Evolutionary conservation across 1,140 invertebrate species (phyloP).

Genomic region (Drosophila funebris): DNA sequence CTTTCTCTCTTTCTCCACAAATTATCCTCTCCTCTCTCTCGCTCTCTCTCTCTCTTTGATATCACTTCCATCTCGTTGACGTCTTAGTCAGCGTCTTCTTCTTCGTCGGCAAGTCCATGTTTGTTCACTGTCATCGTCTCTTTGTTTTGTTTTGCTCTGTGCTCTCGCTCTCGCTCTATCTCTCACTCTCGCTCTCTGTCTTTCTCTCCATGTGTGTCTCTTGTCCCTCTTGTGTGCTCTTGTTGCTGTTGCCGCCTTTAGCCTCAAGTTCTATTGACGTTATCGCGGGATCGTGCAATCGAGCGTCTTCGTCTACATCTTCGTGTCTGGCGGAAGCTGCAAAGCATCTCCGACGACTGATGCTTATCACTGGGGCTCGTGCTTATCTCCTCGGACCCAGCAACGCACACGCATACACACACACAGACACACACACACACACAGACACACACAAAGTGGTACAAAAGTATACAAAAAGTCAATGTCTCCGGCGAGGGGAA

Average conservation of each 20-base stretch:
- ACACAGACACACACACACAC: conserved; percentile 9
- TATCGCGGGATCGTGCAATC: conserved; percentile 30
- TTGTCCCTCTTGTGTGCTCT: neutral
- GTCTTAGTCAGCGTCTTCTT: conserved; percentile 5
- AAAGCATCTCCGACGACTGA: conserved; percentile 3
- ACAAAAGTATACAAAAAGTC: conserved; percentile 12
- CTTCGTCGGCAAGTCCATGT: conserved; percentile 12
- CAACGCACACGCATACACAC: neutral
- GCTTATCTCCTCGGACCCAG: conserved; percentile 36
- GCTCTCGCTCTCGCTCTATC: conserved; percentile 9
- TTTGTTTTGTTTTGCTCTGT: conserved; percentile 33
- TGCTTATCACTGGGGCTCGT: conserved; percentile 34
- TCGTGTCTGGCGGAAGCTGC: conserved; percentile 7
- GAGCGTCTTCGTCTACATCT: conserved; percentile 10
- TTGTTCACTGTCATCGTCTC: conserved; percentile 27
- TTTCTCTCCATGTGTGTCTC: neutral
- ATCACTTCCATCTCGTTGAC: neutral
- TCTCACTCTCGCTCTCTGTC: neutral
- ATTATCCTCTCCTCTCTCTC: neutral
- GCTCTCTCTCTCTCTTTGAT: neutral
- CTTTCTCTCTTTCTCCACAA: neutral
- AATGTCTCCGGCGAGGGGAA: neutral
- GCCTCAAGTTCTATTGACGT: conserved; percentile 16
- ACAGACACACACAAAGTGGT: conserved; percentile 18
- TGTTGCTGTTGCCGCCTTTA: conserved; percentile 1